Percentiles rank a stretch among this genome's conserved stretches.
These are phyloP conservation scores for Ostrea denselamellosa DNA, from an alignment of 1,140 invertebrate species.

Conservation along the genomic window DNA sequence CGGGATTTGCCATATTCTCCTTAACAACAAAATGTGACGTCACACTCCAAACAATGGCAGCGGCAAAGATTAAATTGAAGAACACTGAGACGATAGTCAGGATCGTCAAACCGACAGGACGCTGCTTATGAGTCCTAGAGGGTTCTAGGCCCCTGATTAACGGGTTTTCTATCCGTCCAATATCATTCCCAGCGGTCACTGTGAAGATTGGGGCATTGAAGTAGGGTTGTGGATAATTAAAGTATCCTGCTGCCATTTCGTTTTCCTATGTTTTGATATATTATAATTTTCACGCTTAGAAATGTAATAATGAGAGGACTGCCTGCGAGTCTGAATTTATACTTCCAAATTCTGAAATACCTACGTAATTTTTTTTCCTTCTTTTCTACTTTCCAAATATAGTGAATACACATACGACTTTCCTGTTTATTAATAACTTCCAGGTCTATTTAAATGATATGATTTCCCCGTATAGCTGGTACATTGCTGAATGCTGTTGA, in stretches of 20 bases:
- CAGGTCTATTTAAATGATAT: background rate
- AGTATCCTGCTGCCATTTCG: background rate
- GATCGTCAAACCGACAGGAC: background rate
- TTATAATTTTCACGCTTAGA: background rate
- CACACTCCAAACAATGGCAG: background rate
- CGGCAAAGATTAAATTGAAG: background rate
- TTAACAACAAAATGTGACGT: background rate
- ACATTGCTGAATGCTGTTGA: background rate
- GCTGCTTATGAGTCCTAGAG: background rate
- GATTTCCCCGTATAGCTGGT: background rate
- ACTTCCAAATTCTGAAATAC: background rate
- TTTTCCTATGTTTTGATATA: background rate
- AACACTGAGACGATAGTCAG: background rate
- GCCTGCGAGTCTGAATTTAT: background rate
- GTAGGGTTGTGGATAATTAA: background rate
- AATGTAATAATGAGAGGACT: background rate
- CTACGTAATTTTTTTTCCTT: background rate
- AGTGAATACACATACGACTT: background rate
- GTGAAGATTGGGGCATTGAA: background rate
- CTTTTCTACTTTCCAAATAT: background rate
- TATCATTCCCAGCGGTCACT: background rate
- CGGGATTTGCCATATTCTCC: background rate
- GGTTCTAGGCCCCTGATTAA: background rate
- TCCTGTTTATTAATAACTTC: background rate
- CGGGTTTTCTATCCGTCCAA: background rate